Evolutionary conservation across 2,888 invertebrate genomes (phyloP), one percentile per base, ranked within the genome.

Genomic region (Pseudanteris insignis): DNA sequence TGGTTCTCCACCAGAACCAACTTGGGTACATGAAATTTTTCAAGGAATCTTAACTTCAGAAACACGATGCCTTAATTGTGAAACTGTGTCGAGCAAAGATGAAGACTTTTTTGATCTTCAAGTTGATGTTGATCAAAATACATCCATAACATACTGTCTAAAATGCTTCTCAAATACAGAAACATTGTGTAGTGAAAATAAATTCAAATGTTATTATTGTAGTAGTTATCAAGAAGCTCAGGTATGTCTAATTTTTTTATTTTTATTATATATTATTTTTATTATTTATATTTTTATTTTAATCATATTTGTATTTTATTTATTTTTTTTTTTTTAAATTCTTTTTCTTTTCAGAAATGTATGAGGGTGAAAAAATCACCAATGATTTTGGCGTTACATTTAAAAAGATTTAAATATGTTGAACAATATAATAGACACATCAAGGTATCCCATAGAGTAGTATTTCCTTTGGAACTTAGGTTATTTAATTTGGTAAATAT

Each of bases 11-110:
- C 83, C 90, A 0, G 95, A 96, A 74, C 93, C 95, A 38, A 98
- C 98, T 1, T 99, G 99, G 99, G 97, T 99, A 59, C 98, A 98
- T 79, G 99, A 99, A 83, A 97, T 99, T 78, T 99, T 99, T 83
- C 98, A 99, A 84, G 99, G 99, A 66, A 98, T 98, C 44, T 86
- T 99, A 64, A 99, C 99, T 2, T 98, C 98, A 81, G 99, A 99
- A 85, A 99, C 99, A 1, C 85, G 96, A 71, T 99, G 99, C 84
- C 88, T 99, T 70, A 99, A 98, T 83, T 99, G 99, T 83, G 99
- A 99, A 86, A 97, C 97, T 67, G 96, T 98, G 75, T 96, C 97
- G 84, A 96, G 95, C 83, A 99, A 98, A 83, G 98, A 99, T 82
- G 99, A 99, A 81, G 96, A 99, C 80, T 99, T 99, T 82, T 92